A percentile compares a stretch with the other conserved stretches of the same genome.
These are phyloP conservation scores for Zaprionus ornatus DNA, from an alignment of 1,140 invertebrate species.

Conservation along the genomic window DNA sequence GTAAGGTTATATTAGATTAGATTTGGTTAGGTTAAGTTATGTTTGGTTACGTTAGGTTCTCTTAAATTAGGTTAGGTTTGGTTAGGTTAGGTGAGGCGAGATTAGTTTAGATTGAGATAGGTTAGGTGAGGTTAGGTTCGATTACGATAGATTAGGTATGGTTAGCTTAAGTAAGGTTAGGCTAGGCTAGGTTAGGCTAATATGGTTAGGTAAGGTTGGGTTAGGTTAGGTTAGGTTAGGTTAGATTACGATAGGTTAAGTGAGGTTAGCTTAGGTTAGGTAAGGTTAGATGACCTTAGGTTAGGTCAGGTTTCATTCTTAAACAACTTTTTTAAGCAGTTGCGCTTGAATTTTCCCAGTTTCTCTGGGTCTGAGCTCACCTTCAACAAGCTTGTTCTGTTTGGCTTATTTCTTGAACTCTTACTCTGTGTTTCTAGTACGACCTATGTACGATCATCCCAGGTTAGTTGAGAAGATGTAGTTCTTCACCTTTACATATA, in stretches of 20 bases:
- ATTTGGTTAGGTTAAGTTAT: too few relatives aligned
- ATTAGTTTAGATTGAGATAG: not conserved
- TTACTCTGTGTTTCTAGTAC: not conserved
- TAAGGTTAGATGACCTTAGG: not conserved
- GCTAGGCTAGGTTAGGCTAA: too few relatives aligned
- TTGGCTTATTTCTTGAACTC: not conserved
- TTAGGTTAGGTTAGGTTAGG: too few relatives aligned
- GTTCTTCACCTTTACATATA: not conserved
- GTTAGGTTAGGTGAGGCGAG: not conserved
- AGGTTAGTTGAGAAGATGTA: not conserved
- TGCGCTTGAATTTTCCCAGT: not conserved
- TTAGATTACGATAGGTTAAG: not conserved
- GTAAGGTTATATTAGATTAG: too few relatives aligned
- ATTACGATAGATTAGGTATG: too few relatives aligned
- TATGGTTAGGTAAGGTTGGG: too few relatives aligned
- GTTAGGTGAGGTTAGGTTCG: too few relatives aligned
- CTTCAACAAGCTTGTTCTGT: not conserved
- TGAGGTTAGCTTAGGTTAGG: not conserved
- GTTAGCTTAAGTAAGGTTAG: too few relatives aligned
- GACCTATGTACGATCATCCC: not conserved
- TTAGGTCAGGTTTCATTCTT: too few relatives aligned
- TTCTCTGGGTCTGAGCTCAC: not conserved
- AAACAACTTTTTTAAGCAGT: not conserved
- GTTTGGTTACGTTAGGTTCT: too few relatives aligned
- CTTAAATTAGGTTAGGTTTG: too few relatives aligned